Evolutionary conservation across 1,140 invertebrate species (phyloP), one percentile per base, ranked within the genome.

Genomic region (Penaeus vannamei): DNA sequence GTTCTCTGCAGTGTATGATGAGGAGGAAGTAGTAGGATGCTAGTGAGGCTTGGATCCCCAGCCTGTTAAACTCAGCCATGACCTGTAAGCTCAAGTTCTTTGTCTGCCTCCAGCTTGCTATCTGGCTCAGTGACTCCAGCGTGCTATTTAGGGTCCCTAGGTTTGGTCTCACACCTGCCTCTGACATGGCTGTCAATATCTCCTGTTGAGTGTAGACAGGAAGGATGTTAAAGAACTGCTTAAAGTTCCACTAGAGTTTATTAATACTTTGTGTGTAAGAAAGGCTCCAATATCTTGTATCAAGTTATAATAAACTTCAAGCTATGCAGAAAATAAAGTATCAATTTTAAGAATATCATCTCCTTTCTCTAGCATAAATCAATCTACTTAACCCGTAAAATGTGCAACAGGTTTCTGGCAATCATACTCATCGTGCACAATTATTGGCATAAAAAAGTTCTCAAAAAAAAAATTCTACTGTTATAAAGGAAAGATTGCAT

Each of bases 11-110:
- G 92, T 95, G 96, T 81, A 95, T 94, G 22, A 93, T 94, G 5
- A 97, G 91, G 0, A 97, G 84, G 92, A 95, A 95, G 93, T 95
- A 95, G 93, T 96, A 98, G 5, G 95, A 94, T 0, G 95, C 95
- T 8, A 98, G 93, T 76, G 94, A 95, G 0, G 97, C 97, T 91
- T 95, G 93, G 77, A 98, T 95, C 17, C 95, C 95, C 0, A 97
- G 91, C 53, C 93, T 91, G 90, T 94, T 95, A 91, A 98, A 97
- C 92, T 98, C 97, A 0, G 94, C 92, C 2, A 97, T 92, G 17
- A 95, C 92, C 92, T 92, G 93, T 3, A 95, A 92, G 20, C 94
- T 93, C 42, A 90, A 60, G 8, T 64, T n/a, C 22, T 93, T 94
- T 4, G 93, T 92, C 81, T 93, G 91, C 72, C 93, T 92, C 36